Evolutionary conservation across 1,140 invertebrate genomes (phyloP), one percentile per base, ranked within the genome.

Genomic region (Lordiphosa mommai): DNA sequence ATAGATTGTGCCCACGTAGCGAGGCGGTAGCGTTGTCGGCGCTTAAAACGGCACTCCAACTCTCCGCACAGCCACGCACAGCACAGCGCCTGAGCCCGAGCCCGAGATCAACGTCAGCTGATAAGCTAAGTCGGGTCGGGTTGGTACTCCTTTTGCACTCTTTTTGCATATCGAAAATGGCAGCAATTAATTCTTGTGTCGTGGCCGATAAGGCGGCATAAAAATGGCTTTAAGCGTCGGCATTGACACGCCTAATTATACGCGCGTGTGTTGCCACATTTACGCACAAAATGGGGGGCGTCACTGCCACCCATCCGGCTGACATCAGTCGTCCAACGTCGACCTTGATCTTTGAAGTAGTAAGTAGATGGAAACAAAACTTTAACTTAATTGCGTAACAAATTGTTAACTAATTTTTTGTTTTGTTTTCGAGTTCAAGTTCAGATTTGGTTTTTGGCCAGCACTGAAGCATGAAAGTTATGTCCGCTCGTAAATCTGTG

Each of bases 1-100:
- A 76, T 76, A 71, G 76, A 82, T 82, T 84, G 76, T 82, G 77
- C 71, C 77, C 76, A 82, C 72, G 77, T 80, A 82, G 71, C 48
- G 56, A 58, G 46, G 47, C 47, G 47, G 47, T 80, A 84, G 74
- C 68, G 65, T 57, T 60, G 76, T 43, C 40, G 40, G 43, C 63
- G 46, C 33, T 52, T 68, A 71, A 76, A 82, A 80, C 71, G 65
- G 71, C 76, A 80, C 74, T 68, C 59, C 56, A 59, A 48, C 27
- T 38, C 47, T 41, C 33, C 41, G 47, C n/a, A 52, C 51, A 53
- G 51, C 64, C 56, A 74, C 61, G 70, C 65, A 76, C 41, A 27
- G 23, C 23, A n/a, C n/a, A n/a, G n/a, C n/a, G n/a, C n/a, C n/a
- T n/a, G n/a, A n/a, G 23, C 23, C 23, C 7, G 49, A 64, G 68